These are phyloP conservation scores for Lepidochrysops patricia DNA, from an alignment of 2,888 invertebrate genomes.

Conservation along the genomic window DNA sequence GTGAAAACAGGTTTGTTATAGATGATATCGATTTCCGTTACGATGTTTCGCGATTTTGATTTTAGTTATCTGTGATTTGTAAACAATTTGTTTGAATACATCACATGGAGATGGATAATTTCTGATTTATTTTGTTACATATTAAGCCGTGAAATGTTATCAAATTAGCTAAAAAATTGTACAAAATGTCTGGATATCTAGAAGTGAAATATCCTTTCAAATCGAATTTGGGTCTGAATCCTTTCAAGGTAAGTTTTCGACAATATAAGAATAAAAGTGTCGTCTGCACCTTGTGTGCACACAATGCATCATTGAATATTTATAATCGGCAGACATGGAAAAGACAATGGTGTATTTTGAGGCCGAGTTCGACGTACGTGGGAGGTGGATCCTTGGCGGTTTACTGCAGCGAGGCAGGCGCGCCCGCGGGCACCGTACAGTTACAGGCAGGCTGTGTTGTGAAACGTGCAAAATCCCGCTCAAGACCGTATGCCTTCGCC, in stretches of 20 bases:
- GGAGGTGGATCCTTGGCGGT: conserved; percentile 72
- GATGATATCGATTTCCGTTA: conserved; percentile 20
- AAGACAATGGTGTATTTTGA: conserved; percentile 78
- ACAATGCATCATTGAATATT: conserved; percentile 31
- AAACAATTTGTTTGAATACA: conserved; percentile 32
- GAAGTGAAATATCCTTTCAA: conserved; percentile 78
- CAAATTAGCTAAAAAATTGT: neutral
- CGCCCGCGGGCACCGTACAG: conserved; percentile 63
- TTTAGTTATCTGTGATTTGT: conserved; percentile 30
- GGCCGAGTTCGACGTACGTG: conserved; percentile 68
- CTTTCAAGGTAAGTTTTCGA: conserved; percentile 74
- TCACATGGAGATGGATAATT: conserved; percentile 6
- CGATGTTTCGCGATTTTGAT: neutral
- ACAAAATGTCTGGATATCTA: conserved; percentile 72
- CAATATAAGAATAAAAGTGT: conserved; percentile 17
- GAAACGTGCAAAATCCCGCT: conserved; percentile 78
- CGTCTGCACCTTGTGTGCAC: conserved; percentile 18
- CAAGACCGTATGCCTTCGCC: conserved; percentile 80
- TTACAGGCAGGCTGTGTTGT: conserved; percentile 76
- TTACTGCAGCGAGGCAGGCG: conserved; percentile 68
- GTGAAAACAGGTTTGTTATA: conserved; percentile 13
- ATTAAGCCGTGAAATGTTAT: neutral
- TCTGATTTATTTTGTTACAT: neutral
- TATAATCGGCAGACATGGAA: conserved; percentile 75
- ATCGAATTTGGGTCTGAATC: conserved; percentile 75